These are phyloP conservation scores for Siniperca obscura DNA, from an alignment of 2,797 vertebrate species.

Conservation along the genomic window DNA sequence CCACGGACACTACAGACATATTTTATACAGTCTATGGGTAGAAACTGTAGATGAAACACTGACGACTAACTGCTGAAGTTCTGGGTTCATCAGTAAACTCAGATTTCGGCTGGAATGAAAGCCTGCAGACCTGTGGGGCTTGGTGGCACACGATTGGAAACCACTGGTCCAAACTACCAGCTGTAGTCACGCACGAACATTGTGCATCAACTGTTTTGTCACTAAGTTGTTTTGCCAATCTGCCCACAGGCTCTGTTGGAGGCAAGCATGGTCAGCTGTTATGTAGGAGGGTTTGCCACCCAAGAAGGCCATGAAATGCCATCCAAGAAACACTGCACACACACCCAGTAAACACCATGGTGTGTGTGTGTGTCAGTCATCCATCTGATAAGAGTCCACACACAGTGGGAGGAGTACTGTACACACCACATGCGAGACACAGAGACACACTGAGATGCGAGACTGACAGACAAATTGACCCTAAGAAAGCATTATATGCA, in stretches of 20 bases:
- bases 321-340: constrained; percentile 21
- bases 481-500: background rate
- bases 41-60: constrained; percentile 1
- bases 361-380: constrained; percentile 16
- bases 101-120: background rate
- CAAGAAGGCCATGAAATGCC: constrained; percentile 47
- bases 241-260: constrained; percentile 64
- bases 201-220: constrained; percentile 52
- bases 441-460: constrained; percentile 6
- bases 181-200: constrained; percentile 36
- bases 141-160: constrained; percentile 35
- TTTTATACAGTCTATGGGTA: background rate
- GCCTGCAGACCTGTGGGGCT: background rate
- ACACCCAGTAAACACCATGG: background rate
- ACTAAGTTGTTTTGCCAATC: constrained; percentile 54
- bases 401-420: background rate
- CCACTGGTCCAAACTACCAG: constrained; percentile 37
- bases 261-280: constrained; percentile 49
- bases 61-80: background rate
- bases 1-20: too few species aligned
- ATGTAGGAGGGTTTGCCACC: constrained; percentile 67
- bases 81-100: background rate
- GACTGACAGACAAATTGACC: background rate
- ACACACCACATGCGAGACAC: constrained; percentile 8
- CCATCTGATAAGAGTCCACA: constrained; percentile 31